These are phyloP conservation scores for Drymonia ruficornis DNA, from an alignment of 2,888 invertebrate genomes.

Conservation along the genomic window DNA sequence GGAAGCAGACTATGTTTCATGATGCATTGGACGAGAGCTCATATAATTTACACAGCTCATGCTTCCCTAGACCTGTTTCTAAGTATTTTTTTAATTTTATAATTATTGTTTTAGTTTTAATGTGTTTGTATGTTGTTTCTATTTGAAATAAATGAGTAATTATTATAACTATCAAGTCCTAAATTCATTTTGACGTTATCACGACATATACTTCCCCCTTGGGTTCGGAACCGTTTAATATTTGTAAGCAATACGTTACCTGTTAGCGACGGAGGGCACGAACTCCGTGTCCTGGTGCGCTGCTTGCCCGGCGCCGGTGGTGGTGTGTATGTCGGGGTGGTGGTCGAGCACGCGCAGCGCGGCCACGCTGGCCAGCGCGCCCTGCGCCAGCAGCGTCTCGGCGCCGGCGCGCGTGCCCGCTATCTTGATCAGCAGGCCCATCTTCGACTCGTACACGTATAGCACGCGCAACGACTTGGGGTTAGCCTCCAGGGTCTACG, in stretches of 20 bases:
- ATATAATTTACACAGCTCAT: too few relatives aligned
- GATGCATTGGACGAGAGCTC: too few relatives aligned
- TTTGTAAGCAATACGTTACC: conserved; percentile 39
- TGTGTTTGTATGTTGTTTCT: too few relatives aligned
- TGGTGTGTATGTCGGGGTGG: conserved; percentile 88
- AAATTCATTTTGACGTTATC: too few relatives aligned
- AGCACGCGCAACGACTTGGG: conserved; percentile 89
- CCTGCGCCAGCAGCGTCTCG: conserved; percentile 89
- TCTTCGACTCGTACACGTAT: conserved; percentile 95
- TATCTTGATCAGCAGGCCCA: conserved; percentile 90
- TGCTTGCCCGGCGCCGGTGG: conserved; percentile 12
- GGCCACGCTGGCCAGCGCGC: conserved; percentile 87
- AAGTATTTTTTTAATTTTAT: too few relatives aligned
- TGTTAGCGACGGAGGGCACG: conserved; percentile 61
- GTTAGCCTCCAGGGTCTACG: conserved; percentile 85
- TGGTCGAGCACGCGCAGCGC: conserved; percentile 88
- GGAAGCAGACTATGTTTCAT: too few relatives aligned
- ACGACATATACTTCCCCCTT: too few relatives aligned
- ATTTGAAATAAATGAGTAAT: too few relatives aligned
- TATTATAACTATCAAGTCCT: too few relatives aligned
- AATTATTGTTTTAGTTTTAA: too few relatives aligned
- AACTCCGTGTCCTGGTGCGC: conserved; percentile 49
- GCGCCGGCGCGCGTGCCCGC: conserved; percentile 88
- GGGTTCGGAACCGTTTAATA: too few relatives aligned
- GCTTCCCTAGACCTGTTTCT: too few relatives aligned